phyloP scores from a whole-genome alignment of 2,888 invertebrate genomes.

The Pterobdella sp. region DNA sequence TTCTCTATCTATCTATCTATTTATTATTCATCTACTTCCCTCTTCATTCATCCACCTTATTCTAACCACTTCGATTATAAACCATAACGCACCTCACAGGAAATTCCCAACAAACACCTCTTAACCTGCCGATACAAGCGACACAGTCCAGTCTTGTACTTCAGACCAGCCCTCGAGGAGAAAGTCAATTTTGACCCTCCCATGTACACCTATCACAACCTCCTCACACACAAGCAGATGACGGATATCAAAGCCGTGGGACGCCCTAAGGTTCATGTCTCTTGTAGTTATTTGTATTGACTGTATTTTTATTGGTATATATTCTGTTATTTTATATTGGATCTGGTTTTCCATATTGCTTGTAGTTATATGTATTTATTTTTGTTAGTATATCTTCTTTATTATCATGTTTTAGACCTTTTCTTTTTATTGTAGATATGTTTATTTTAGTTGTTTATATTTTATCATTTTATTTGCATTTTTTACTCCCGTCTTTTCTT shows the following conservation, averaged over 20 bases:
- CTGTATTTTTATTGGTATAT: background rate
- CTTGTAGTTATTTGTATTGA: background rate
- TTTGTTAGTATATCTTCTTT: background rate
- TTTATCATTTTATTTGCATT: too few relatives aligned
- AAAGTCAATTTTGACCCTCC: conserved; percentile 69
- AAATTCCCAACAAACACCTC: conserved; percentile 43
- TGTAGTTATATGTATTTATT: background rate
- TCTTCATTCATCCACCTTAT: too few relatives aligned
- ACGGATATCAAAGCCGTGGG: conserved; percentile 74
- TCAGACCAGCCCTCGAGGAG: conserved; percentile 64
- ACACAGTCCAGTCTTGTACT: conserved; percentile 41
- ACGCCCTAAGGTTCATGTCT: conserved; percentile 65
- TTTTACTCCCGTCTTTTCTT: too few relatives aligned
- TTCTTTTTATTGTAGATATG: background rate
- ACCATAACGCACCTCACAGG: conserved; percentile 24
- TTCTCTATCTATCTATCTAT: too few relatives aligned
- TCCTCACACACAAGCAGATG: conserved; percentile 79
- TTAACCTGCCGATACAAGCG: conserved; percentile 45
- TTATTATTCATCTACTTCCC: too few relatives aligned
- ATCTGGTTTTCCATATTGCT: background rate
- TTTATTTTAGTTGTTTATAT: too few relatives aligned
- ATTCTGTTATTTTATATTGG: background rate
- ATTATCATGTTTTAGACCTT: conserved; percentile 21
- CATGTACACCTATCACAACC: conserved; percentile 76
- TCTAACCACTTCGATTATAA: too few relatives aligned